Base-by-base conservation (phyloP, 2,113 vertebrate species). In the Potamarius usumacintae region DNA sequence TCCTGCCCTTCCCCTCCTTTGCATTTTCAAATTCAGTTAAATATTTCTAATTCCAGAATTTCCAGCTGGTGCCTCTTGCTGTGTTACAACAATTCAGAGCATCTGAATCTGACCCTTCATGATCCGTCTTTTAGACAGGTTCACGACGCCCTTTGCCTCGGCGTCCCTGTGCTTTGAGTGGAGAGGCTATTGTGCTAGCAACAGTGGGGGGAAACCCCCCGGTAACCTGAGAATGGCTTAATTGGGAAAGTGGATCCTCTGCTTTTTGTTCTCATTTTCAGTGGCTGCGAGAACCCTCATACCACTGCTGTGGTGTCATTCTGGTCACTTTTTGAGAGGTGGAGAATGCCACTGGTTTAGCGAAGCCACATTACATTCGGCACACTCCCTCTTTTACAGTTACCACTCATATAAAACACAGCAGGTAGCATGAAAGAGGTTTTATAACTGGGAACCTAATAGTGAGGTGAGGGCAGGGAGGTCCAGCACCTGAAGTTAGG, bases 11-110 rank as follows among this genome's bases (percentile, higher is more conserved):
- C 83, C 85, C 85, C 89, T 85, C 87, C 90, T 55, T 88, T 48
- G 10, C 83, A 84, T 88, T 87, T 85, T 88, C 65, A 87, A 80
- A 91, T 89, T 90, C 77, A 76, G 88, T 86, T 82, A 34, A 90
- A 89, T 87, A 76, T 74, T 83, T 89, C 67, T 88, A 80, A 87
- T 88, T 90, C 83, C 86, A 62, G 58, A 52, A 77, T 86, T 74
- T 90, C 88, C 90, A 92, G 87, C 91, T 92, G 83, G 52, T 85
- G 89, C 60, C 62, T 76, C 76, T 76, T 78, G 80, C 84, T 76
- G 84, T 82, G 71, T 57, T 57, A 27, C 83, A 87, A 62, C 84
- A 87, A 82, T 87, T 72, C 80, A 34, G 17, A 42, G 85, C 58
- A 1, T 82, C 74, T 80, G 27, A 76, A 57, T 74, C 65, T 57